Conservation (phyloP, 2,797 vertebrate genomes). For the Spheniscus humboldti region DNA sequence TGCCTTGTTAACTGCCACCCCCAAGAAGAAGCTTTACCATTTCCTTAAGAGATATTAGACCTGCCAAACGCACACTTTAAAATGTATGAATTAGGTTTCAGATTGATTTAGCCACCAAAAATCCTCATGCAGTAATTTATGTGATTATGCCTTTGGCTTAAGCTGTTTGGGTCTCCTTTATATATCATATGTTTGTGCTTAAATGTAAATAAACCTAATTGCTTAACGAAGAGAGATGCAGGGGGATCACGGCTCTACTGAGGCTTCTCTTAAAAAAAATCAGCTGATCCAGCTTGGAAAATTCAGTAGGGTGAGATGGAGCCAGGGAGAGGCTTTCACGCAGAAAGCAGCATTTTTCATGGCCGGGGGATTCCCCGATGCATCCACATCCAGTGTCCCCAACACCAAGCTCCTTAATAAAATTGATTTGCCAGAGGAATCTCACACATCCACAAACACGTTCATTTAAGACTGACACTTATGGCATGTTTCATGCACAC, state of each 20-base stretch:
- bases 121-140: not conserved
- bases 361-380: rapidly evolving
- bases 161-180: not conserved
- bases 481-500: rapidly evolving
- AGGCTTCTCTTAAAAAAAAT: not conserved
- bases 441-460: not conserved
- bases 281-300: not conserved
- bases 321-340: not conserved
- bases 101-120: not conserved
- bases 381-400: not conserved
- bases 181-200: not conserved
- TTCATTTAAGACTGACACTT: not conserved
- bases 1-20: not conserved
- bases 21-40: not conserved
- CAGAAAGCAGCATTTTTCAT: not conserved
- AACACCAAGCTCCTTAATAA: not conserved
- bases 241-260: not conserved
- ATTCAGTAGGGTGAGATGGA: not conserved
- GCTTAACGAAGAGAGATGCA: not conserved
- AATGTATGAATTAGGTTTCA: not conserved
- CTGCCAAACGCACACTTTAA: not conserved
- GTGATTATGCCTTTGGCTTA: not conserved
- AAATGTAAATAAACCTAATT: not conserved
- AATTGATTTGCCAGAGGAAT: not conserved
- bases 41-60: not conserved